Percentiles rank a stretch among this genome's conserved stretches.
Evolutionary conservation across 2,797 vertebrate genomes (phyloP).

Genomic region (Myotis planiceps): DNA sequence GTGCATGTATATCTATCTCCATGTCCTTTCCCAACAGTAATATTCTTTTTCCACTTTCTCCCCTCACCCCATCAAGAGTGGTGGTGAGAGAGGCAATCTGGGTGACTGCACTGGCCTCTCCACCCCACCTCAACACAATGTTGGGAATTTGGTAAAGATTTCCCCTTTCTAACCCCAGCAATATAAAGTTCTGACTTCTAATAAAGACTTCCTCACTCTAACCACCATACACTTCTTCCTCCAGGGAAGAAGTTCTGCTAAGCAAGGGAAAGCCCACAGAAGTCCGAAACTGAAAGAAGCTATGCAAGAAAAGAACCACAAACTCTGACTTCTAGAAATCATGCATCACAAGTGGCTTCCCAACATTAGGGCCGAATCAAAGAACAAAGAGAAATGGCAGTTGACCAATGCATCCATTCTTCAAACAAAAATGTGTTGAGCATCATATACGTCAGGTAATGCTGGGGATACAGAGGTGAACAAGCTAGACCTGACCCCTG

Average conservation of each 20-base stretch:
- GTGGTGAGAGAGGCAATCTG: neutral
- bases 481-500: neutral
- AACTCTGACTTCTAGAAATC: constrained; percentile 33
- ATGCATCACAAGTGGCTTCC: neutral
- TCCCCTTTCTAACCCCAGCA: constrained; percentile 1
- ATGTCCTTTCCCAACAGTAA: neutral
- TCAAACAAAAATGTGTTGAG: neutral
- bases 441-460: neutral
- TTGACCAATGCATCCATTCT: neutral
- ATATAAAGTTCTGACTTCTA: constrained; percentile 42
- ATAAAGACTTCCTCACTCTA: neutral
- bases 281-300: neutral
- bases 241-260: neutral
- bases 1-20: neutral
- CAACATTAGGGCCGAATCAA: constrained; percentile 4
- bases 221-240: neutral
- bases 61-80: neutral
- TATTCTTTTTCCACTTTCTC: neutral
- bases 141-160: constrained; percentile 47
- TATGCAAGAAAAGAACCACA: neutral
- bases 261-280: constrained; percentile 46
- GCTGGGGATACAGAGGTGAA: neutral
- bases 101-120: neutral
- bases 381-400: neutral
- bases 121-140: neutral